Evolutionary conservation across 2,113 vertebrate species (phyloP).

Genomic region (Etheostoma spectabile): DNA sequence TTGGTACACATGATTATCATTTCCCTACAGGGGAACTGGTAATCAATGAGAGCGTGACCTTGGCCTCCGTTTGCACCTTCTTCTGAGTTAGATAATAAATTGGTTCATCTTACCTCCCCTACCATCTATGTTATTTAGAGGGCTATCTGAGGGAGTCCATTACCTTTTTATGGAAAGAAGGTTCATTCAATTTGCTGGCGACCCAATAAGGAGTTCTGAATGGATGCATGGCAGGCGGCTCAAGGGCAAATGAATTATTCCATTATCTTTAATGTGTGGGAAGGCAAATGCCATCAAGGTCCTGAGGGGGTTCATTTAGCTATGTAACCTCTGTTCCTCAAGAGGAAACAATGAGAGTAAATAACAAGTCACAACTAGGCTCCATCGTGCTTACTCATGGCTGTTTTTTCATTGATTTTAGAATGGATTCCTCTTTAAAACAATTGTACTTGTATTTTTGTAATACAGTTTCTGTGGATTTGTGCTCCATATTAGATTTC

Average conservation of each 20-base stretch:
- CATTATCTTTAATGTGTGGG: constrained; percentile 73
- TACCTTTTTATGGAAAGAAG: constrained; percentile 82
- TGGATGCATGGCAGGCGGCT: constrained; percentile 55
- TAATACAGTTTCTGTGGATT: background rate
- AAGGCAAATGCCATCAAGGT: constrained; percentile 52
- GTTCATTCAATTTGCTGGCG: constrained; percentile 78
- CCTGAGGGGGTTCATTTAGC: constrained; percentile 64
- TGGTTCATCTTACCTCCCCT: constrained; percentile 68
- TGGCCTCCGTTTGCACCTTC: constrained; percentile 49
- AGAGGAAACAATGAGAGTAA: constrained; percentile 36
- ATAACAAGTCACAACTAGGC: constrained; percentile 23
- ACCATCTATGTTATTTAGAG: constrained; percentile 78
- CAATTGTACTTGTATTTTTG: background rate
- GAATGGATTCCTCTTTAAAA: background rate
- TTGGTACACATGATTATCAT: constrained; percentile 72
- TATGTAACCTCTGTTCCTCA: constrained; percentile 41
- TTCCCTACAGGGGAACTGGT: constrained; percentile 54
- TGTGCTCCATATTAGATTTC: background rate
- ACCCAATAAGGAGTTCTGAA: constrained; percentile 69
- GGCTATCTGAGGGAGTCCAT: constrained; percentile 76
- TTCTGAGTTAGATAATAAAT: constrained; percentile 76
- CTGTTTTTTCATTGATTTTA: background rate
- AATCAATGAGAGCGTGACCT: constrained; percentile 81
- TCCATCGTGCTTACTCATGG: background rate
- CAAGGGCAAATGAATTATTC: constrained; percentile 83